Evolutionary conservation across 1,140 invertebrate species (phyloP).

Genomic region (Euwallacea fornicatus): DNA sequence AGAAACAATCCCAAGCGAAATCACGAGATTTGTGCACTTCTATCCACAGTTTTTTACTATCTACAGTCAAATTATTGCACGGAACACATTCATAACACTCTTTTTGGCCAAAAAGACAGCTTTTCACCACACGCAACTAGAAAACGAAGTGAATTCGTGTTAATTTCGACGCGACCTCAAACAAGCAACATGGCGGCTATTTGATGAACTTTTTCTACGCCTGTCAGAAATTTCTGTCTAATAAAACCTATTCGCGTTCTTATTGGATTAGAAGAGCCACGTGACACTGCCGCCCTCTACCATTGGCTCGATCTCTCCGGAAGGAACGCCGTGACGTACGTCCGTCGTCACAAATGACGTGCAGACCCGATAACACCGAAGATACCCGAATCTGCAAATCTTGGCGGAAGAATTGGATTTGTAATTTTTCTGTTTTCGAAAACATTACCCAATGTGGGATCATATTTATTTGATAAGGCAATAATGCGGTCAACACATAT

Average conservation of each 20-base stretch:
- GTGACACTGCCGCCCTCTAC: slow-evolving; percentile 52
- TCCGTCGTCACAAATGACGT: slow-evolving; percentile 49
- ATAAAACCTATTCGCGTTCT: slow-evolving; percentile 57
- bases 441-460: no score
- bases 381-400: slow-evolving; percentile 18
- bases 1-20: slow-evolving; percentile 63
- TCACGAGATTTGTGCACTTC: slow-evolving; percentile 48
- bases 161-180: slow-evolving; percentile 71
- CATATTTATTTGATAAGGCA: no score
- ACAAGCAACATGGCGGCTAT: slow-evolving; percentile 88
- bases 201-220: slow-evolving; percentile 89
- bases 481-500: no score
- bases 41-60: slow-evolving; percentile 51
- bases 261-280: slow-evolving; percentile 62
- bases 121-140: slow-evolving; percentile 49
- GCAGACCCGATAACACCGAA: slow-evolving; percentile 6
- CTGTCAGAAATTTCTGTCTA: slow-evolving; percentile 85
- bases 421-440: no score
- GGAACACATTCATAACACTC: slow-evolving; percentile 47
- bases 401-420: no score
- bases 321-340: slow-evolving; percentile 53
- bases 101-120: slow-evolving; percentile 48
- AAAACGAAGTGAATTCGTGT: slow-evolving; percentile 59
- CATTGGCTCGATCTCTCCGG: slow-evolving; percentile 54
- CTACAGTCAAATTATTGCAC: slow-evolving; percentile 49